These are phyloP conservation scores for Gymnodraco acuticeps DNA, from an alignment of 2,797 vertebrate genomes.

Conservation along the genomic window DNA sequence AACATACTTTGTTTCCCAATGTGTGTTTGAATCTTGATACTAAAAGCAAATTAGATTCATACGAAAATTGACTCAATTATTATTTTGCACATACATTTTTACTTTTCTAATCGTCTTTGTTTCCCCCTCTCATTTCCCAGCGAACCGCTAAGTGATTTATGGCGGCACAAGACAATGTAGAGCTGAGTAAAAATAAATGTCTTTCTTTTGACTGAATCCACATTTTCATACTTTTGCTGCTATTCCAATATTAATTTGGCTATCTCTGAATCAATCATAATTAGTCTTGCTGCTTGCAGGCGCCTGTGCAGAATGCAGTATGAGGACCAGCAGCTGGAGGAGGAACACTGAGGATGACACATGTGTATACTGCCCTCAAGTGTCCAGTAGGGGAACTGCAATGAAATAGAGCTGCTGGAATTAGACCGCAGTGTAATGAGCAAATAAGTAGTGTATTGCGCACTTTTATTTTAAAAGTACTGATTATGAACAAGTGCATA, in stretches of 20 bases:
- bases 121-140: slow-evolving; percentile 49
- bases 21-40: slow-evolving; percentile 17
- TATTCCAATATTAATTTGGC: slow-evolving; percentile 80
- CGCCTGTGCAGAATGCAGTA: slow-evolving; percentile 61
- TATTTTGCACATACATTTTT: slow-evolving; percentile 31
- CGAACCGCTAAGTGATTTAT: slow-evolving; percentile 55
- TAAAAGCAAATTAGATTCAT: slow-evolving; percentile 22
- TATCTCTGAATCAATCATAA: slow-evolving; percentile 84
- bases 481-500: too few species aligned
- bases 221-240: slow-evolving; percentile 65
- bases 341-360: background rate
- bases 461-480: too few species aligned
- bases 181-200: slow-evolving; percentile 45
- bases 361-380: slow-evolving; percentile 77
- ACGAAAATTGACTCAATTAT: slow-evolving; percentile 15
- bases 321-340: slow-evolving; percentile 26
- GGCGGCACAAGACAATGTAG: slow-evolving; percentile 43
- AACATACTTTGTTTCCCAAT: slow-evolving; percentile 6
- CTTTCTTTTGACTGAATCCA: slow-evolving; percentile 56
- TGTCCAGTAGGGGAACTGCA: slow-evolving; percentile 46
- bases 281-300: slow-evolving; percentile 73
- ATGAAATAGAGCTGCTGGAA: background rate
- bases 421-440: background rate
- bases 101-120: slow-evolving; percentile 49
- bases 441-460: too few species aligned